Evolutionary conservation across 2,113 vertebrate species (phyloP).

Genomic region (Ochotona princeps): DNA sequence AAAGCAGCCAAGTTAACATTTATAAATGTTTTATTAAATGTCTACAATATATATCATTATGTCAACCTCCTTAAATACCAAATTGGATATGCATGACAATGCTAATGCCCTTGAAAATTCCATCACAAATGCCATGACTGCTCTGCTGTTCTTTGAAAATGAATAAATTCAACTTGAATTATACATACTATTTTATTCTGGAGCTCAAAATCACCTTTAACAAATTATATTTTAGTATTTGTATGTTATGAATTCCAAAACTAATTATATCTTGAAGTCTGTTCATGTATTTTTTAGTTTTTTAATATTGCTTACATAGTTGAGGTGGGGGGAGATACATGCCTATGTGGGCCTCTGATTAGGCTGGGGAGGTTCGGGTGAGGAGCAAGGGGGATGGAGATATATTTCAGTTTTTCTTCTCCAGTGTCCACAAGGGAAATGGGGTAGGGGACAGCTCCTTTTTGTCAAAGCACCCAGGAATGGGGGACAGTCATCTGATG

Average conservation of each 20-base stretch:
- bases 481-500: no score
- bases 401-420: no score
- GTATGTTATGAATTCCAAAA: not conserved
- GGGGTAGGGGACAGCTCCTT: no score
- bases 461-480: no score
- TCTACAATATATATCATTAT: conserved; percentile 20
- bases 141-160: not conserved
- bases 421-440: no score
- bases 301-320: no score
- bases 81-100: conserved; percentile 4
- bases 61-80: conserved; percentile 9
- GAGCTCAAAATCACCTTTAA: not conserved
- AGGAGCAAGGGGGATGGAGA: no score
- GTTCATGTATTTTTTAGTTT: no score
- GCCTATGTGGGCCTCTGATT: no score
- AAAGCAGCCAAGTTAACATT: conserved; percentile 24
- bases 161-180: not conserved
- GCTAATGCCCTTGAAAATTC: conserved; percentile 50
- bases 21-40: conserved; percentile 10
- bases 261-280: no score
- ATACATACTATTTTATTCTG: conserved; percentile 38
- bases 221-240: not conserved
- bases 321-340: no score
- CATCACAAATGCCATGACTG: not conserved
- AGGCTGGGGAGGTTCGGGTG: no score